Evolutionary conservation across 2,797 vertebrate genomes (phyloP), one percentile per base, ranked within the genome.

Genomic region (Tokudaia muenninki): DNA sequence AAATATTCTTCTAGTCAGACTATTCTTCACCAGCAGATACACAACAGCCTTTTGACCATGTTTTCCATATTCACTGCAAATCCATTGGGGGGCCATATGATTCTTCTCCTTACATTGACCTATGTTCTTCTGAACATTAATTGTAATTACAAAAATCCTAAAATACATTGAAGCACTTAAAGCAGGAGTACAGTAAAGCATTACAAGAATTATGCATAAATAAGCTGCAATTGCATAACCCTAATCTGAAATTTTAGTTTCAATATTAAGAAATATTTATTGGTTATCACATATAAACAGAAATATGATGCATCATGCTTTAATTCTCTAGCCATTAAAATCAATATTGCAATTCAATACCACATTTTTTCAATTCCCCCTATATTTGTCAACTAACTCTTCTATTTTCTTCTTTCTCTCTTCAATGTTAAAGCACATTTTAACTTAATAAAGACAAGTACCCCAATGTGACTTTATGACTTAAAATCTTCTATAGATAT

Each of bases 381-480:
- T 90, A 50, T 59, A 83, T 63, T 80, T 63, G 93, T 55, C 52
- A 88, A 78, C n/a, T 67, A 93, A 55, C 7, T 29, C 34, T 34
- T 63, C 34, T 41, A 65, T 50, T 78, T 21, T 19, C 50, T 65
- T 90, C 14, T 77, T 77, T 80, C 19, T 93, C 24, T 37, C 41
- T 22, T 37, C n/a, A n/a, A 67, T 24, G 87, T 86, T 84, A 90
- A 92, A 89, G 1, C 26, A 78, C 61, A 79, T 9, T 59, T 74
- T 78, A 90, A 72, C 44, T 12, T 87, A 84, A 24, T 31, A 82
- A 29, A 97, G 90, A 26, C 61, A 96, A 96, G 13, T 31, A 87
- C 13, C 7, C 57, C 22, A 41, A 57, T 13, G 77, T 52, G 17
- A 24, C 17, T 67, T 92, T 88, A 37, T 88, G 19, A 77, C 16